Conservation (phyloP, 2,888 invertebrate genomes). For the Pachydiplax longipennis region DNA sequence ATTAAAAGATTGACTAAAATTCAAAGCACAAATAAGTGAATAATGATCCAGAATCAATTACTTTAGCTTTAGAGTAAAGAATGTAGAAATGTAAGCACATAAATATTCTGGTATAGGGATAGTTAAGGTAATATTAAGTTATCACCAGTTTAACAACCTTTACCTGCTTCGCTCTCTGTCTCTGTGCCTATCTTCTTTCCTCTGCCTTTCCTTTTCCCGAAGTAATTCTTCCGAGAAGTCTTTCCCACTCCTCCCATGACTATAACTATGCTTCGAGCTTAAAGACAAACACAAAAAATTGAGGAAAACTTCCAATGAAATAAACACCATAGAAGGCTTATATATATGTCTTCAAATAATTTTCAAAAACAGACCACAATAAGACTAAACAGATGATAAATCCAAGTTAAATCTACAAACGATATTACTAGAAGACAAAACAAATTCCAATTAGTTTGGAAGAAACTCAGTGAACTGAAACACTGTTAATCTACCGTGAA, state of each 20-base stretch:
- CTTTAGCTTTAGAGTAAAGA: neutral
- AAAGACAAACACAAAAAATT: neutral
- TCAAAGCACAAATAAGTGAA: neutral
- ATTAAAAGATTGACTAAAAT: neutral
- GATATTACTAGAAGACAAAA: neutral
- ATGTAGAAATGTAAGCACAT: neutral
- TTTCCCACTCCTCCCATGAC: conserved; percentile 48
- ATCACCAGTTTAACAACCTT: neutral
- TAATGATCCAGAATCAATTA: neutral
- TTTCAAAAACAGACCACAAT: neutral
- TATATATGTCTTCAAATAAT: neutral
- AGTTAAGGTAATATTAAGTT: no score
- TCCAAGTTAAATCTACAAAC: neutral
- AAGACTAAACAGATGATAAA: neutral
- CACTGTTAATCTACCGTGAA: neutral
- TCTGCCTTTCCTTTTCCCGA: conserved; percentile 59
- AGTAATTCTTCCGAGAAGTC: conserved; percentile 58
- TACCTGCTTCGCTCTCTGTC: conserved; percentile 48
- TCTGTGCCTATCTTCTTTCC: conserved; percentile 51
- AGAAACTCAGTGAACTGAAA: neutral
- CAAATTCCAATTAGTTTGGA: neutral
- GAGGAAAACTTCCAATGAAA: neutral
- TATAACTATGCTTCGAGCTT: conserved; percentile 16
- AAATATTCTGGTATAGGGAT: no score
- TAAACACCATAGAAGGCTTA: no score